Conservation (phyloP, 2,888 invertebrate species). For the Microchrysa polita region DNA sequence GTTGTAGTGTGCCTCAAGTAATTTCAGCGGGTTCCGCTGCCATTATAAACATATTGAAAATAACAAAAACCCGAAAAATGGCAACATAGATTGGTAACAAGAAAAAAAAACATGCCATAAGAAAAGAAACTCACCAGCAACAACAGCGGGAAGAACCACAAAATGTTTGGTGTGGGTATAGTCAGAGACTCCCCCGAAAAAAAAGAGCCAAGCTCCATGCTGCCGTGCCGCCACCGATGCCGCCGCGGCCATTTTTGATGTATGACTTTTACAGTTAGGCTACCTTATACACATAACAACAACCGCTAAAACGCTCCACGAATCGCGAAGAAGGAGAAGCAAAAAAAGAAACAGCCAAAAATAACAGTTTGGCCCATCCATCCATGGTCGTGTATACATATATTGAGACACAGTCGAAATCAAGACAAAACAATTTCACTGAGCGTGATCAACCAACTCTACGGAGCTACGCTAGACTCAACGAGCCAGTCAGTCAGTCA, state of each 20-base stretch:
- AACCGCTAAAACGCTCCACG: conserved; percentile 35
- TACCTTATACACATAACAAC: conserved; percentile 36
- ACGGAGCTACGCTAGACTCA: not conserved
- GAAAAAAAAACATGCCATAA: conserved; percentile 11
- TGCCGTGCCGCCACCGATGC: no score
- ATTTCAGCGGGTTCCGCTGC: conserved; percentile 1
- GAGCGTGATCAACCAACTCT: conserved; percentile 12
- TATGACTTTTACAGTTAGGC: conserved; percentile 42
- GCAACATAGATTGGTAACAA: not conserved
- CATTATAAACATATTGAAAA: conserved; percentile 6
- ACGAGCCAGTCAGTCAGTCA: not conserved
- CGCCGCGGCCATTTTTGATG: conserved; percentile 7
- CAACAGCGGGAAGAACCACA: not conserved
- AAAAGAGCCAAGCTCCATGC: conserved; percentile 24
- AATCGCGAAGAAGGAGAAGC: no score
- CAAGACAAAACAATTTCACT: conserved; percentile 23
- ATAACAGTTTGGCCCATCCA: conserved; percentile 40
- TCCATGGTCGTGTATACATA: not conserved
- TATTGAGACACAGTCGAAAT: conserved; percentile 1
- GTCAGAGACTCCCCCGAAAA: not conserved
- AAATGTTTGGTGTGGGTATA: conserved; percentile 22
- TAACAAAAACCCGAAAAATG: conserved; percentile 19
- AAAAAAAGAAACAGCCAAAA: conserved; percentile 38
- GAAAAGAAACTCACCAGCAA: conserved; percentile 6
- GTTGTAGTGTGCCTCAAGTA: not conserved